Evolutionary conservation across 2,888 invertebrate genomes (phyloP).

Genomic region (Pharmacophagus antenor): DNA sequence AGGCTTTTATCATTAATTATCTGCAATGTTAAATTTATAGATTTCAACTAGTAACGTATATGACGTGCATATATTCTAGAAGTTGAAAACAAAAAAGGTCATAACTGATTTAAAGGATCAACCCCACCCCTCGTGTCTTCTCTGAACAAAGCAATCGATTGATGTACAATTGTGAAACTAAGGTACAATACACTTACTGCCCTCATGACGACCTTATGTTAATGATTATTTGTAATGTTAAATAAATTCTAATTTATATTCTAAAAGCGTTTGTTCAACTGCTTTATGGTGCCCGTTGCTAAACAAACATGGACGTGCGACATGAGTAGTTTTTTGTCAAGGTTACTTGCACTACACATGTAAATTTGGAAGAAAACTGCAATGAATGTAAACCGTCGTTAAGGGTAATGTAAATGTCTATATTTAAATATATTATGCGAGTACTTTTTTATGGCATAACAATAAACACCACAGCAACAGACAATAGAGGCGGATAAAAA

Average conservation of each 20-base stretch:
- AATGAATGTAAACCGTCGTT: not conserved
- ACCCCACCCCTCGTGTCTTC: not conserved
- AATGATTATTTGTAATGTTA: conserved; percentile 1
- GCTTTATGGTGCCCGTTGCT: not conserved
- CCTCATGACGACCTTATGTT: conserved; percentile 5
- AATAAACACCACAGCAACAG: too few species aligned
- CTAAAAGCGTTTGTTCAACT: not conserved
- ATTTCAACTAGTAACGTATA: too few species aligned
- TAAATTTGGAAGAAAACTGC: not conserved
- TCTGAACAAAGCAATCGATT: not conserved
- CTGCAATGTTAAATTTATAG: too few species aligned
- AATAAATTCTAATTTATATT: conserved; percentile 11
- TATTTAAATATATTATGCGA: too few species aligned
- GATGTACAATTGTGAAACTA: conserved; percentile 1
- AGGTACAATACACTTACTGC: conserved; percentile 6
- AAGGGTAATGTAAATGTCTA: not conserved
- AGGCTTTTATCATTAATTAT: too few species aligned
- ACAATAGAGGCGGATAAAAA: too few species aligned
- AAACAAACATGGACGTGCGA: not conserved
- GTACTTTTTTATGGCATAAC: too few species aligned
- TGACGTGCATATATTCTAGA: too few species aligned
- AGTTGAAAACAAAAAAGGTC: not conserved
- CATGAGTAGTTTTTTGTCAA: not conserved
- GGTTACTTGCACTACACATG: not conserved
- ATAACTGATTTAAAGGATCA: not conserved